These are phyloP conservation scores for Malachius bipustulatus DNA, from an alignment of 2,888 invertebrate genomes.

Conservation along the genomic window DNA sequence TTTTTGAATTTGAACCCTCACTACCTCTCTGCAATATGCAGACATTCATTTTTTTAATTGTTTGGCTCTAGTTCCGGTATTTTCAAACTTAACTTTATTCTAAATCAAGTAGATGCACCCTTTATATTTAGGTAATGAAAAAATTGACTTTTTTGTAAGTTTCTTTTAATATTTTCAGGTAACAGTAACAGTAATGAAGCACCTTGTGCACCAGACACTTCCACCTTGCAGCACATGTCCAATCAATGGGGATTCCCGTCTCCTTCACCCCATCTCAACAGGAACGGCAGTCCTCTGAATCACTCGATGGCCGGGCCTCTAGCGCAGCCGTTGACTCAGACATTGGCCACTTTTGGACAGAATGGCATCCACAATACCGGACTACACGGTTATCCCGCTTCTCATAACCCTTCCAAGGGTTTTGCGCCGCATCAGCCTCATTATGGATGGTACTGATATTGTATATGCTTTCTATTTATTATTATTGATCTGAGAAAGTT, in stretches of 20 bases:
- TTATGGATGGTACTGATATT: constrained; percentile 27
- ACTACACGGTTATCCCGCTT: constrained; percentile 22
- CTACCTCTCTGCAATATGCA: too few relatives aligned
- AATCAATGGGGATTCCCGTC: constrained; percentile 23
- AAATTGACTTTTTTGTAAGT: too few relatives aligned
- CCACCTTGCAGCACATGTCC: constrained; percentile 37
- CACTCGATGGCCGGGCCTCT: constrained; percentile 6
- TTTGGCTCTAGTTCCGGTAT: too few relatives aligned
- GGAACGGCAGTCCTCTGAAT: constrained; percentile 23
- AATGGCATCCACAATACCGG: constrained; percentile 23
- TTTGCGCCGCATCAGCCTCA: constrained; percentile 28
- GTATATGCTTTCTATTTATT: too few relatives aligned
- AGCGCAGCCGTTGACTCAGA: constrained; percentile 19
- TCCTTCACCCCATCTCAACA: constrained; percentile 20
- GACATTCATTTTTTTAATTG: too few relatives aligned
- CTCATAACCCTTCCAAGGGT: constrained; percentile 23
- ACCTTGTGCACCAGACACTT: constrained; percentile 37
- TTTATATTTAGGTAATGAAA: too few relatives aligned
- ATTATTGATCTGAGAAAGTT: too few relatives aligned
- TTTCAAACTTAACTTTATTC: too few relatives aligned
- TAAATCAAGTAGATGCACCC: too few relatives aligned
- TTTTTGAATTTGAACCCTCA: too few relatives aligned
- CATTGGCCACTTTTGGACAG: constrained; percentile 23
- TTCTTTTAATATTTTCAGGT: too few relatives aligned
- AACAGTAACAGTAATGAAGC: constrained; percentile 31